These are phyloP conservation scores for Pleuronectes platessa DNA, from an alignment of 2,113 vertebrate genomes.

Conservation along the genomic window DNA sequence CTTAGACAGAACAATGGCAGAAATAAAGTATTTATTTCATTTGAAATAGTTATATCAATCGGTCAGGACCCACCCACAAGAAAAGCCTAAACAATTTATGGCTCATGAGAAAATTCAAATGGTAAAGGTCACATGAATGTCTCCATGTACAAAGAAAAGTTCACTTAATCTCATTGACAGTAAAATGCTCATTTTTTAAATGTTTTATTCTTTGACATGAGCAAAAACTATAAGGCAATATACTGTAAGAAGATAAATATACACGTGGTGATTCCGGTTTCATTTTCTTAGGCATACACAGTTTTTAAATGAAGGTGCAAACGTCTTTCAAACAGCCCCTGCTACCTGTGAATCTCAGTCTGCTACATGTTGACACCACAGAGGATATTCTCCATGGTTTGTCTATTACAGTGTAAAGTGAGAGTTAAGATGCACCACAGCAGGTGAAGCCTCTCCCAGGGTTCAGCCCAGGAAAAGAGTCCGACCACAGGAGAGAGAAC, in stretches of 20 bases:
- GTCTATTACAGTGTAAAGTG: slow-evolving; percentile 60
- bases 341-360: slow-evolving; percentile 38
- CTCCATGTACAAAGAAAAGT: slow-evolving; percentile 47
- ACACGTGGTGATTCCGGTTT: slow-evolving; percentile 27
- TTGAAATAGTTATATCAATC: slow-evolving; percentile 53
- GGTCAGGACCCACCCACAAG: slow-evolving; percentile 46
- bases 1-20: slow-evolving; percentile 29
- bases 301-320: slow-evolving; percentile 22
- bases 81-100: slow-evolving; percentile 13
- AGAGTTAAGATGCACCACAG: slow-evolving; percentile 50
- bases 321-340: slow-evolving; percentile 9
- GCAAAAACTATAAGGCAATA: slow-evolving; percentile 57
- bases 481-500: slow-evolving; percentile 54
- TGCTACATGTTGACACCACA: slow-evolving; percentile 26
- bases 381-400: neutral
- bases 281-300: slow-evolving; percentile 11
- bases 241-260: slow-evolving; percentile 38
- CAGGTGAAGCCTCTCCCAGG: slow-evolving; percentile 54
- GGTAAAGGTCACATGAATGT: slow-evolving; percentile 49
- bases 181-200: slow-evolving; percentile 41
- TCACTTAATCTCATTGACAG: slow-evolving; percentile 42
- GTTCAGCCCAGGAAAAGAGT: slow-evolving; percentile 42
- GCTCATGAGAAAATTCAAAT: slow-evolving; percentile 40
- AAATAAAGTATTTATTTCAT: slow-evolving; percentile 69
- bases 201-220: slow-evolving; percentile 32